Conservation (phyloP, 2,113 vertebrate genomes). For the Laticauda colubrina region DNA sequence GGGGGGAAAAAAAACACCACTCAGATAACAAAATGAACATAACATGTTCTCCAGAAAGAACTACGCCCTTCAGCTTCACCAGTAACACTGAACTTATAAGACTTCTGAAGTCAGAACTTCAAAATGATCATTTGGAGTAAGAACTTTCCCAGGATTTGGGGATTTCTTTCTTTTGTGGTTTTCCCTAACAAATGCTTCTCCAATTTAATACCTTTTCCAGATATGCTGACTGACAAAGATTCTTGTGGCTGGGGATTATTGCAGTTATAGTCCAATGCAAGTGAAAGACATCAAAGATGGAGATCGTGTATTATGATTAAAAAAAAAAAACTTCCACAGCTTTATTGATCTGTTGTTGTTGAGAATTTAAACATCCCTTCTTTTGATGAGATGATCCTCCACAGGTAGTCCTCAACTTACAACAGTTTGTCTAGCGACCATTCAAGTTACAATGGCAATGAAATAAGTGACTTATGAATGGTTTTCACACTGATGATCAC, state of each 20-base stretch:
- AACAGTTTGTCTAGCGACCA: not conserved
- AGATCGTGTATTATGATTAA: not conserved
- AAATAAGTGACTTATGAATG: not conserved
- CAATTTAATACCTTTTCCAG: not conserved
- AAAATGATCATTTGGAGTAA: constrained; percentile 56
- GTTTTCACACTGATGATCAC: not conserved
- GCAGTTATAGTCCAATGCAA: not conserved
- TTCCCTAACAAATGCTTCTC: not conserved
- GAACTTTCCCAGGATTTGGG: not conserved
- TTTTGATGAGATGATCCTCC: not conserved
- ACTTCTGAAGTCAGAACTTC: constrained; percentile 73
- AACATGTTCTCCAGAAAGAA: constrained; percentile 67
- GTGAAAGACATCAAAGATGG: not conserved
- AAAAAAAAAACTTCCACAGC: not conserved
- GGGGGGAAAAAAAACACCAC: constrained; percentile 57
- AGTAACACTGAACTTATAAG: constrained; percentile 70
- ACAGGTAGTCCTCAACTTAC: not conserved
- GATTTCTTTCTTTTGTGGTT: not conserved
- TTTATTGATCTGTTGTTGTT: not conserved
- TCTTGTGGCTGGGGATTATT: not conserved
- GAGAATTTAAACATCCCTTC: not conserved
- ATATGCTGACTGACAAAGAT: not conserved
- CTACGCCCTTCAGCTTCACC: constrained; percentile 67
- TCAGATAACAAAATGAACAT: constrained; percentile 72
- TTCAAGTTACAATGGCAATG: not conserved